Base-by-base conservation (phyloP, 2,797 vertebrate genomes). In the Acanthurus tractus region DNA sequence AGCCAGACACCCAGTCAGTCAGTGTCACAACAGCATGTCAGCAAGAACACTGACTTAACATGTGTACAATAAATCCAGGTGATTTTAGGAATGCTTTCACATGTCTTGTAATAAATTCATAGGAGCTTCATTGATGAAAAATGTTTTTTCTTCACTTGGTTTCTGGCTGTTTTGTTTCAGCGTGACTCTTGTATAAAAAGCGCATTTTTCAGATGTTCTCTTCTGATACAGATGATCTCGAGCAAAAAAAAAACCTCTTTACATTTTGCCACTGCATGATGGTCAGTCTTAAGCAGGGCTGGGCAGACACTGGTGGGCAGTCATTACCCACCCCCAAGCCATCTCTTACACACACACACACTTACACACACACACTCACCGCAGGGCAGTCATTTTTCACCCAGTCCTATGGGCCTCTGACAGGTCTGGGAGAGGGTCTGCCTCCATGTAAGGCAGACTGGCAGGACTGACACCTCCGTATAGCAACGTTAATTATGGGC, bases 401-500 rank as follows among this genome's bases (percentile, higher is more conserved):
- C 70, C 81, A 45, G 83, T 70, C 83, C 82, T 85, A 70, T 83
- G 86, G 93, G 86, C 66, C 83, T 79, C 76, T 92, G 92, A 94
- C 92, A 93, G 88, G 85, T 94, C 92, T 91, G 90, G 86, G 90
- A 93, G 85, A 86, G 86, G 81, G 83, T 92, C 84, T 91, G 88
- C 83, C 86, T 90, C 85, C 74, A 56, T 86, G 86, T 74, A 84
- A 86, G 88, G 82, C 88, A 87, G 89, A 91, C 92, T 92, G 93
- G 92, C 88, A 93, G 89, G 86, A 82, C 81, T 88, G 92, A 94
- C 92, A 93, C 86, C 83, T 89, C 86, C 62, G 61, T 90, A 91
- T 91, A 92, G 92, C 88, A 34, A 86, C 86, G 91, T 93, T 95
- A 94, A 94, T 95, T 94, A 93, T 91, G 92, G 91, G 93, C 91